These are phyloP conservation scores for Plectrocnemia conspersa DNA, from an alignment of 1,140 invertebrate genomes.

Conservation along the genomic window DNA sequence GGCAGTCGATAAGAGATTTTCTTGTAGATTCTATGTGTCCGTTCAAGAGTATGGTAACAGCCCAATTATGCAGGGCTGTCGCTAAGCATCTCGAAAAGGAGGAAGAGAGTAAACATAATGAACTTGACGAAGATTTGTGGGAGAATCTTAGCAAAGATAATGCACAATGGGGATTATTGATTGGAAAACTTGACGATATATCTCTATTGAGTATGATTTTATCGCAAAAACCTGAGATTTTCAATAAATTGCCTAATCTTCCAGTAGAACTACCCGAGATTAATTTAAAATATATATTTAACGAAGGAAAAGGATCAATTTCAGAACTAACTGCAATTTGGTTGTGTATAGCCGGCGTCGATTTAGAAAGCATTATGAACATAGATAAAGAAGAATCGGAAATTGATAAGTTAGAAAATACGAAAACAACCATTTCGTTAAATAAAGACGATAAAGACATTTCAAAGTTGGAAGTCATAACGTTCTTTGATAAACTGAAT, in stretches of 20 bases:
- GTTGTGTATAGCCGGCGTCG: constrained; percentile 65
- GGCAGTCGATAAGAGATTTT: constrained; percentile 65
- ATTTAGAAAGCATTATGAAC: constrained; percentile 50
- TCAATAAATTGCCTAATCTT: constrained; percentile 51
- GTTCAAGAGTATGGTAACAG: constrained; percentile 66
- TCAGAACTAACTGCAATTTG: constrained; percentile 79
- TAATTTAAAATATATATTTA: constrained; percentile 69
- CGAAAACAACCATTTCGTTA: constrained; percentile 15
- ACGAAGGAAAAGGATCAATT: constrained; percentile 77
- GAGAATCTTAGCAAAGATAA: constrained; percentile 80
- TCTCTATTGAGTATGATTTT: constrained; percentile 69
- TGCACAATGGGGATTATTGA: constrained; percentile 78
- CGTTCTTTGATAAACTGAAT: constrained; percentile 53
- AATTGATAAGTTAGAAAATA: constrained; percentile 16
- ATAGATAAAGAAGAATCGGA: constrained; percentile 38
- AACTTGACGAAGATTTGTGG: constrained; percentile 62
- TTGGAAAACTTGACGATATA: constrained; percentile 85
- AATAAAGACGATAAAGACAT: constrained; percentile 36
- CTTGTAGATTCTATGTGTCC: constrained; percentile 66
- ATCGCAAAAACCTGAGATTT: constrained; percentile 50
- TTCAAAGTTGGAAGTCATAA: constrained; percentile 38
- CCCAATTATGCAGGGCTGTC: constrained; percentile 72
- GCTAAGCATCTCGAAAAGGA: constrained; percentile 46
- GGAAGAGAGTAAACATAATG: constrained; percentile 41
- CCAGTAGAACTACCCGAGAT: constrained; percentile 58